A percentile compares a stretch with the other conserved stretches of the same genome.
Conservation (phyloP, 2,888 invertebrate genomes). For the Stomorhina lunata region DNA sequence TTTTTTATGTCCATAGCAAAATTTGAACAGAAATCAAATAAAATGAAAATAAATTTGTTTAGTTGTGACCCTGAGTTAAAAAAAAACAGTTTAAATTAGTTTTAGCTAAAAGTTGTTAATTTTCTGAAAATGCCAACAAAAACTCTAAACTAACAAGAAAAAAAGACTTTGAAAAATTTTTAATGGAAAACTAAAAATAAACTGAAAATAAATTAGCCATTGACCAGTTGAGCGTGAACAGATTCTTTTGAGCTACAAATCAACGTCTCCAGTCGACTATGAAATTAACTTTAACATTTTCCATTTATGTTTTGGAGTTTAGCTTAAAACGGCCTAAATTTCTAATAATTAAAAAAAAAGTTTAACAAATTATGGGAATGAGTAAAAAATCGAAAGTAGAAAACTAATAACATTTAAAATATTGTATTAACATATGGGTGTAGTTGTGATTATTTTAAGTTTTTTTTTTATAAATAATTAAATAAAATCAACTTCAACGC, state of each 20-base stretch:
- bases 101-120: not conserved
- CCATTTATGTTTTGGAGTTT: too few species aligned
- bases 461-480: not conserved
- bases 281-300: slow-evolving; percentile 25
- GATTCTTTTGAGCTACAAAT: slow-evolving; percentile 1
- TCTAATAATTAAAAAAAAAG: too few species aligned
- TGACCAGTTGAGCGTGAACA: slow-evolving; percentile 19
- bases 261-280: slow-evolving; percentile 20
- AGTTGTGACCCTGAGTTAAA: too few species aligned
- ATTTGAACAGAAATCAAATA: too few species aligned
- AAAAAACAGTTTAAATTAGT: too few species aligned
- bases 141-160: not conserved
- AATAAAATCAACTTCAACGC: not conserved
- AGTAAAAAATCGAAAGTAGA: not conserved
- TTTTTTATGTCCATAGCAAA: too few species aligned
- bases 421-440: too few species aligned
- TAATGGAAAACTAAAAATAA: not conserved
- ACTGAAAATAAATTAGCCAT: slow-evolving; percentile 3
- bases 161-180: too few species aligned
- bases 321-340: too few species aligned
- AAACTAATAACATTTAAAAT: not conserved
- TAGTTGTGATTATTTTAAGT: too few species aligned
- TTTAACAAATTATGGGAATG: not conserved
- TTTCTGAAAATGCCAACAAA: not conserved
- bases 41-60: too few species aligned